These are phyloP conservation scores for Lumbricus terrestris DNA, from an alignment of 2,888 invertebrate genomes.

Conservation along the genomic window DNA sequence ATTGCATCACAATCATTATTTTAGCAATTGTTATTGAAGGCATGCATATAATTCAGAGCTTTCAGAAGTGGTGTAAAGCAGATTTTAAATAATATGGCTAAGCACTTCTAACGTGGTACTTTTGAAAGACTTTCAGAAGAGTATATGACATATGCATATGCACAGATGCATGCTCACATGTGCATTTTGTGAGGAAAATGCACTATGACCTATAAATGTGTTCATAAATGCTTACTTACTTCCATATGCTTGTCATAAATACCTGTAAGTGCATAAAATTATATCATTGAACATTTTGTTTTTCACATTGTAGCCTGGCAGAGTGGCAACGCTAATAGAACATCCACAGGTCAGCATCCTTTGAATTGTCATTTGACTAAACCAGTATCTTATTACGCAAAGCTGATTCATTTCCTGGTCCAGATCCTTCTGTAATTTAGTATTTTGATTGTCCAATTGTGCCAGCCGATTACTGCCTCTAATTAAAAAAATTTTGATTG, in stretches of 20 bases:
- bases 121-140: too few species aligned
- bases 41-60: too few species aligned
- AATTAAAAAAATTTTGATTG: not conserved
- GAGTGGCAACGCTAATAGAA: conserved; percentile 60
- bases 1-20: too few species aligned
- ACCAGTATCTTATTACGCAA: not conserved
- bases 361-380: not conserved
- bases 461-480: not conserved
- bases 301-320: conserved; percentile 58
- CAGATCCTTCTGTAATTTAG: not conserved
- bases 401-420: not conserved
- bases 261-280: too few species aligned
- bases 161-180: too few species aligned
- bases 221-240: not conserved
- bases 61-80: too few species aligned
- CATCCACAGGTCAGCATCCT: conserved; percentile 45
- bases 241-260: not conserved
- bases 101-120: too few species aligned
- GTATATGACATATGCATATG: too few species aligned
- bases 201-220: not conserved
- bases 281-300: not conserved
- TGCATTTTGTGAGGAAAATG: too few species aligned
- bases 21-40: too few species aligned
- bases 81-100: too few species aligned
- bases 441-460: not conserved